phyloP scores from a whole-genome alignment of 2,797 vertebrate genomes.

The Hozukius guyotensis region DNA sequence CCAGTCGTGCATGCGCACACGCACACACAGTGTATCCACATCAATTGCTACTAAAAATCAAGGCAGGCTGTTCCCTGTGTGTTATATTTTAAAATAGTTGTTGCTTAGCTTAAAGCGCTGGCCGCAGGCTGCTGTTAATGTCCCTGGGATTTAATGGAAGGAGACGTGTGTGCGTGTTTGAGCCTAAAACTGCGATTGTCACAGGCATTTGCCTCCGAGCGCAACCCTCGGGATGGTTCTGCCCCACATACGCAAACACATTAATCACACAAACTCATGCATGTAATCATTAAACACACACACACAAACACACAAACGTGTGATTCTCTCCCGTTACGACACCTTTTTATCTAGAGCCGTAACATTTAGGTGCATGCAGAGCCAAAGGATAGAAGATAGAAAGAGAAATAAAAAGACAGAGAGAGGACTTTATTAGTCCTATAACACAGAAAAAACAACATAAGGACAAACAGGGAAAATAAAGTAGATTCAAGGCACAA shows the following conservation, averaged over 20 bases:
- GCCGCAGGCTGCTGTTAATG: conserved; percentile 61
- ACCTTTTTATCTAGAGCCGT: conserved; percentile 15
- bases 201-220: conserved; percentile 64
- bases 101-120: conserved; percentile 43
- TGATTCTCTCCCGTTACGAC: background rate
- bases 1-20: background rate
- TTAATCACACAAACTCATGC: conserved; percentile 45
- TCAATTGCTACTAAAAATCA: conserved; percentile 29
- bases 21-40: background rate
- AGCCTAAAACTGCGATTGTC: conserved; percentile 59
- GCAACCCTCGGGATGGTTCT: conserved; percentile 59
- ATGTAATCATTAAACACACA: conserved; percentile 39
- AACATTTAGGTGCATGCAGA: background rate
- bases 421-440: background rate
- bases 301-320: background rate
- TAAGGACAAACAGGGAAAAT: background rate
- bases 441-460: background rate
- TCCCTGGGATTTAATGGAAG: conserved; percentile 61
- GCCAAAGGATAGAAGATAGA: background rate
- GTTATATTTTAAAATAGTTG: conserved; percentile 45
- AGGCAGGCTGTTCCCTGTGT: conserved; percentile 21
- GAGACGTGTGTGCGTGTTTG: conserved; percentile 53
- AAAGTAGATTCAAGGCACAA: background rate
- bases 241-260: conserved; percentile 52
- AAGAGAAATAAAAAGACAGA: background rate